Conservation (phyloP, 2,113 vertebrate species). For the Pseudorectes ferrugineus region DNA sequence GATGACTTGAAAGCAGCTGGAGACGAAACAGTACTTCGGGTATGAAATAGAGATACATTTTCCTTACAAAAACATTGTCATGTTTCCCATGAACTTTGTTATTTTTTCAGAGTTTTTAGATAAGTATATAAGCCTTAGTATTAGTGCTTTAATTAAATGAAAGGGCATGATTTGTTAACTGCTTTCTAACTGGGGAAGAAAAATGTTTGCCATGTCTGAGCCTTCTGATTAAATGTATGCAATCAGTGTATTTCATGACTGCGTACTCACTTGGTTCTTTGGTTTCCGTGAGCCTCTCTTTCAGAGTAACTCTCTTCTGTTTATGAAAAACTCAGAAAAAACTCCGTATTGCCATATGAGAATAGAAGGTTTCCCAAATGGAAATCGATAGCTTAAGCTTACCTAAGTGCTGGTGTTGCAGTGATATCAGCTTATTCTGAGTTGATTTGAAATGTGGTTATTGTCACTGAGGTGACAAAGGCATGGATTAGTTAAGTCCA, state of each 20-base stretch:
- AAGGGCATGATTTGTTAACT: not conserved
- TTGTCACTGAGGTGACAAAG: not conserved
- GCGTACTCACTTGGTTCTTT: not conserved
- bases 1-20: conserved; percentile 68
- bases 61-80: not conserved
- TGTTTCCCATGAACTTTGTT: not conserved
- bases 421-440: not conserved
- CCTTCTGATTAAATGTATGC: not conserved
- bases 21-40: conserved; percentile 29
- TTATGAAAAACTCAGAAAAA: not conserved
- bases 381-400: not conserved
- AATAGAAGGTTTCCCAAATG: not conserved
- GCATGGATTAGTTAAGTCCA: not conserved
- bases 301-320: not conserved
- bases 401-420: not conserved
- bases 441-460: not conserved
- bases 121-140: not conserved
- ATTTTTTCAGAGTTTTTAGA: not conserved
- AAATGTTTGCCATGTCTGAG: not conserved
- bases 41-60: conserved; percentile 35
- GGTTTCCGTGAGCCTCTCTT: not conserved
- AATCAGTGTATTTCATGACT: not conserved
- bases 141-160: not conserved
- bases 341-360: not conserved
- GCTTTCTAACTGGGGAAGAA: not conserved